Percentiles rank a stretch among this genome's conserved stretches.
Conservation (phyloP, 2,797 vertebrate species). For the Pseudocheirus occidentalis region DNA sequence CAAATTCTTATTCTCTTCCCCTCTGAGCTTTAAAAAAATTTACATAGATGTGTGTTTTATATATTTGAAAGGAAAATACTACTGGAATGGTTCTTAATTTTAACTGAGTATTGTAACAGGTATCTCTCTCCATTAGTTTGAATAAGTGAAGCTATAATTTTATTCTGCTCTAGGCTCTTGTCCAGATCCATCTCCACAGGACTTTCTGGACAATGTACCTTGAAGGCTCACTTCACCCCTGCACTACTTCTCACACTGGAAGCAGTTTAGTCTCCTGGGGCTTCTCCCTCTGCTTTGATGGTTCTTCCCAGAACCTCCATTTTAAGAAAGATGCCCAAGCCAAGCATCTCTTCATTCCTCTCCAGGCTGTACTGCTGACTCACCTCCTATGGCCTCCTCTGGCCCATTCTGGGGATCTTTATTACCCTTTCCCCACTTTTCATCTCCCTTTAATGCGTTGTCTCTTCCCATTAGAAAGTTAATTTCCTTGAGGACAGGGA, state of each 20-base stretch:
- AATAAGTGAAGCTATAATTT: fast-evolving
- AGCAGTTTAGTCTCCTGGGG: background rate
- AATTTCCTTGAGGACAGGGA: background rate
- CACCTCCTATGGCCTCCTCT: background rate
- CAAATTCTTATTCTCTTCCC: no score
- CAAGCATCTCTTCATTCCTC: no score
- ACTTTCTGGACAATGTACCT: no score
- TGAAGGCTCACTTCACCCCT: background rate
- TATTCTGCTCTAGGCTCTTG: no score
- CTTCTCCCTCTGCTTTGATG: background rate
- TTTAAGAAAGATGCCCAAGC: no score
- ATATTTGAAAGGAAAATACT: background rate
- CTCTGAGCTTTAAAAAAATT: slow-evolving; percentile 11
- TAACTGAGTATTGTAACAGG: background rate
- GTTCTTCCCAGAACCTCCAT: no score
- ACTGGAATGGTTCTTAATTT: fast-evolving
- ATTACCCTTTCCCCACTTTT: no score
- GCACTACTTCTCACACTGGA: background rate
- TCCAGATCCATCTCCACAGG: no score
- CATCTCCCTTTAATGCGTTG: background rate
- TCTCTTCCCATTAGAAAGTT: background rate
- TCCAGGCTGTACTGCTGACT: no score
- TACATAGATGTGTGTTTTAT: background rate
- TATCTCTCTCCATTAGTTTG: background rate
- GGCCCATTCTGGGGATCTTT: background rate